Evolutionary conservation across 2,888 invertebrate genomes (phyloP).

Genomic region (Aphidoletes aphidimyza): DNA sequence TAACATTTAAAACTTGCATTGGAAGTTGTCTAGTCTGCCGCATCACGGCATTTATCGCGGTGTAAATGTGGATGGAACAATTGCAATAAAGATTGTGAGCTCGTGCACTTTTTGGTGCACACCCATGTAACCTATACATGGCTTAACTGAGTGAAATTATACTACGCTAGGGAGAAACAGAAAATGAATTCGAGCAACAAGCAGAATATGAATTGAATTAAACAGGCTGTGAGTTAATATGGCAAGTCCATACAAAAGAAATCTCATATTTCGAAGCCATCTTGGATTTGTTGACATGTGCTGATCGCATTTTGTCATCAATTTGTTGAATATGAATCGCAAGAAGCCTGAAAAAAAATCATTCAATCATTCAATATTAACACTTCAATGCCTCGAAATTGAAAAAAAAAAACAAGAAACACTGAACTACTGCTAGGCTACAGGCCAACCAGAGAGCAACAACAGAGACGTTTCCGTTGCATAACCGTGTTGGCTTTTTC

Average conservation of each 20-base stretch:
- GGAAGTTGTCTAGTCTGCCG: slow-evolving; percentile 1
- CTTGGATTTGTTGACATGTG: background rate
- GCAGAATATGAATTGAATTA: background rate
- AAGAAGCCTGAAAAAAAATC: slow-evolving; percentile 5
- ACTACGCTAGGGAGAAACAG: too few species aligned
- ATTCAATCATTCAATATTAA: background rate
- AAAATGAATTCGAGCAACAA: too few species aligned
- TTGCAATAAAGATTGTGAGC: background rate
- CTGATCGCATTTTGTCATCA: background rate
- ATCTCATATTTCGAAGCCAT: background rate
- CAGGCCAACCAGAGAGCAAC: too few species aligned
- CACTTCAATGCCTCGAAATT: background rate
- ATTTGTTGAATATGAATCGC: background rate
- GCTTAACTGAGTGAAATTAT: too few species aligned
- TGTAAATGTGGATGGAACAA: background rate
- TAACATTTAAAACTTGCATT: slow-evolving; percentile 41
- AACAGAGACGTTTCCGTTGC: too few species aligned
- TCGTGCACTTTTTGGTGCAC: too few species aligned
- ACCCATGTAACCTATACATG: too few species aligned
- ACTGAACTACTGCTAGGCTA: too few species aligned
- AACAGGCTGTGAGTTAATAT: slow-evolving; percentile 21
- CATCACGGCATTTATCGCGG: background rate
- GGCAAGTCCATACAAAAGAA: too few species aligned
- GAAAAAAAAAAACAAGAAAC: background rate
- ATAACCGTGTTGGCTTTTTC: slow-evolving; percentile 45